Base-by-base conservation (phyloP, 2,113 vertebrate genomes). In the Bombycilla garrulus region DNA sequence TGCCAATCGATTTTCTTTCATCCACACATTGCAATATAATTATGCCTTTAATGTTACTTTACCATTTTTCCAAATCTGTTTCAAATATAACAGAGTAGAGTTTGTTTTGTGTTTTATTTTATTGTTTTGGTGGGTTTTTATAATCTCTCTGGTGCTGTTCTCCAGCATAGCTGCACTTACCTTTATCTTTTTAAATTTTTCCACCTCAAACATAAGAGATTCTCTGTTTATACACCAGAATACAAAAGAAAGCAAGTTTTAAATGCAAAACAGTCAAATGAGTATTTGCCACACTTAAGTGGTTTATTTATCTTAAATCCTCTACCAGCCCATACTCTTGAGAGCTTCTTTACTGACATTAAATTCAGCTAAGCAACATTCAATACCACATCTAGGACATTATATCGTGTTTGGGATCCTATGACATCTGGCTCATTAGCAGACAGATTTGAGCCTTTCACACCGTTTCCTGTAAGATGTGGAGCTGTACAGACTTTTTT, bases 301-400 rank as follows among this genome's bases (percentile, higher is more conserved):
- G 6, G 5, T 35, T 88, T 50, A 22, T 57, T 72, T 42, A 12
- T 88, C 21, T 36, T 50, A 50, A 36, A 22, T 33, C 11, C 25
- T 57, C 12, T 35, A 50, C 7, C 31, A 28, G 17, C 10, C 31
- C 28, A 26, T 50, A 36, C 2, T 35, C 23, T 40, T 48, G 57
- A 73, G 36, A 72, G 20, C 13, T 58, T 90, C 9, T 29, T 66
- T 33, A 66, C 4, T 36, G 25, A 12, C 24, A 54, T 67, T 74
- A 33, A 61, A 47, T 40, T 73, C 25, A 54, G 22, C 25, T 33
- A 54, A 66, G 38, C 11, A 48, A 6, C 3, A 10, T 45, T 38
- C 15, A 45, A 0, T 64, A 18, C 4, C 8, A 25, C 3, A 21
- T 20, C 4, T 2, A 14, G 29, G 29, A 38, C 12, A 12, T 38